Evolutionary conservation across 2,888 invertebrate genomes (phyloP).

Genomic region (Drosophila histrio): DNA sequence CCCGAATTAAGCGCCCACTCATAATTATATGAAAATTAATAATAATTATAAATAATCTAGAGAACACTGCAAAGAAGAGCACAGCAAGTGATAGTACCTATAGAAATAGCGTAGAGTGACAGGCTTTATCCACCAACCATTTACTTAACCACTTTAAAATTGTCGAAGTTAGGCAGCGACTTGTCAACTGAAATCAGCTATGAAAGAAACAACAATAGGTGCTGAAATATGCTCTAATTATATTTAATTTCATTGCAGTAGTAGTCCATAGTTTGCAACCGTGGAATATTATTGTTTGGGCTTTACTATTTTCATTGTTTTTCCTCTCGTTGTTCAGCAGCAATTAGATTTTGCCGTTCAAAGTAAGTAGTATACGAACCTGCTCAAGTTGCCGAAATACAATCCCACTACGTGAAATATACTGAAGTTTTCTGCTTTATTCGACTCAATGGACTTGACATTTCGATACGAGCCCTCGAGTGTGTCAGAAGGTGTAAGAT

Average conservation of each 20-base stretch:
- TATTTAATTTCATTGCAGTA: conserved; percentile 28
- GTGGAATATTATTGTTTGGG: conserved; percentile 20
- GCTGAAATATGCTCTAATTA: conserved; percentile 35
- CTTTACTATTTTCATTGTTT: conserved; percentile 2
- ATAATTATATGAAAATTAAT: conserved; percentile 77
- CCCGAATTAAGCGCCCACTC: conserved; percentile 59
- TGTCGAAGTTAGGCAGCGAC: conserved; percentile 8
- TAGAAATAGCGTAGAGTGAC: conserved; percentile 22
- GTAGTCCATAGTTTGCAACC: not conserved
- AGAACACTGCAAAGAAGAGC: conserved; percentile 31
- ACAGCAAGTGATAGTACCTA: conserved; percentile 16
- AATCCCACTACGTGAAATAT: not conserved
- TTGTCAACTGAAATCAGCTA: conserved; percentile 59
- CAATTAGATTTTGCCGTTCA: conserved; percentile 56
- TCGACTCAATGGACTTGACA: conserved; percentile 7
- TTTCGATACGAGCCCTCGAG: conserved; percentile 10
- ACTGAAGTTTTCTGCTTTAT: conserved; percentile 8
- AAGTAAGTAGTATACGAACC: conserved; percentile 71
- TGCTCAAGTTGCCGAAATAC: conserved; percentile 58
- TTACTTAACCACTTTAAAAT: conserved; percentile 49
- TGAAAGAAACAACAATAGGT: too few relatives aligned
- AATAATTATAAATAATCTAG: conserved; percentile 76
- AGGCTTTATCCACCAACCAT: conserved; percentile 11
- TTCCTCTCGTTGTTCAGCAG: conserved; percentile 50
- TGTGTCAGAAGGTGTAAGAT: conserved; percentile 16